phyloP scores from a whole-genome alignment of 53 echinoderm and acorn worm species.

The Holothuria scabra region DNA sequence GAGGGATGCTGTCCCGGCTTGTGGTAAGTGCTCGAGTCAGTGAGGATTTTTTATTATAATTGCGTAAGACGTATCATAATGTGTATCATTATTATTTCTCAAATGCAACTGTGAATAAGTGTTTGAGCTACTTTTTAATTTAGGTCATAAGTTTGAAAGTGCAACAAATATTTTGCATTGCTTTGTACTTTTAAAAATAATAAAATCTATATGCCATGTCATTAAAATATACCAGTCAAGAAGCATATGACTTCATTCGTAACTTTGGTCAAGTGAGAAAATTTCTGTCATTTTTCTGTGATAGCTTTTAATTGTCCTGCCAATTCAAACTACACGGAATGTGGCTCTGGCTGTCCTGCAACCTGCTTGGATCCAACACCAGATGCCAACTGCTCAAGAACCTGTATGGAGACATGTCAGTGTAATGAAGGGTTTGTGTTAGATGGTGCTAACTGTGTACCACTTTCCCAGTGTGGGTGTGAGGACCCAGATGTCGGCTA shows the following conservation, averaged over 20 bases:
- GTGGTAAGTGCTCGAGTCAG: slow-evolving; percentile 59
- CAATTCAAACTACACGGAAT: slow-evolving; percentile 54
- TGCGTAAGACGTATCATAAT: too few species aligned
- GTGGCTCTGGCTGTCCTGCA: slow-evolving; percentile 76
- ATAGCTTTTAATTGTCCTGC: slow-evolving; percentile 67
- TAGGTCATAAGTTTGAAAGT: too few species aligned
- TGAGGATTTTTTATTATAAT: too few species aligned
- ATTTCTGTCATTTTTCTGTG: background rate
- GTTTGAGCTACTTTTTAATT: too few species aligned
- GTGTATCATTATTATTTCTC: too few species aligned
- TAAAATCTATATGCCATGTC: too few species aligned
- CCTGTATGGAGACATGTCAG: slow-evolving; percentile 72
- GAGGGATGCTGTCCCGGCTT: slow-evolving; percentile 66
- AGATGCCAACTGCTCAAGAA: slow-evolving; percentile 44
- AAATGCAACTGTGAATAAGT: too few species aligned
- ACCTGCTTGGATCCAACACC: slow-evolving; percentile 53
- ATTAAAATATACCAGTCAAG: too few species aligned
- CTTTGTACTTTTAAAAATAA: too few species aligned
- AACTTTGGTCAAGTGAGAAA: too few species aligned
- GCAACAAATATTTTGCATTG: too few species aligned
- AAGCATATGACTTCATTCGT: too few species aligned
- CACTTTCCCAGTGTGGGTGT: slow-evolving; percentile 60
- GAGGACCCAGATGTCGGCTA: slow-evolving; percentile 34
- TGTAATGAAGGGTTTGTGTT: slow-evolving; percentile 55
- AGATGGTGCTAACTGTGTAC: slow-evolving; percentile 36